Evolutionary conservation across 2,113 vertebrate species (phyloP).

Genomic region (Onychostruthus taczanowskii): DNA sequence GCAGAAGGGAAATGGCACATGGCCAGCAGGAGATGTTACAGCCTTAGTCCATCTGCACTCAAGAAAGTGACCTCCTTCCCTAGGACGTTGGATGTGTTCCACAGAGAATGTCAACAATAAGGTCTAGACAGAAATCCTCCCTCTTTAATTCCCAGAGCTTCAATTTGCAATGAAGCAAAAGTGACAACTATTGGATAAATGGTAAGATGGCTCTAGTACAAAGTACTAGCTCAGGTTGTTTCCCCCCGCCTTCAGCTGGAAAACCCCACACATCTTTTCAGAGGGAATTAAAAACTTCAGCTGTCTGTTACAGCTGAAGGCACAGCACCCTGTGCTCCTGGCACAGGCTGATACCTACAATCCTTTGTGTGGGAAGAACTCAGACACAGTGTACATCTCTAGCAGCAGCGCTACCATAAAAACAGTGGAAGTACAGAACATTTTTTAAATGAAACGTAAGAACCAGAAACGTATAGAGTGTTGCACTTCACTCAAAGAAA

Average conservation of each 20-base stretch:
- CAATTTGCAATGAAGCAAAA: slow-evolving; percentile 10
- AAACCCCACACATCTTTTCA: neutral
- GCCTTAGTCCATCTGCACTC: slow-evolving; percentile 14
- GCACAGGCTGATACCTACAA: neutral
- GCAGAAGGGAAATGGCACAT: neutral
- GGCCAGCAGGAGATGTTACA: neutral
- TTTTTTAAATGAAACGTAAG: neutral
- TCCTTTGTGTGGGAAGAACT: neutral
- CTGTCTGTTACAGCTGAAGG: neutral
- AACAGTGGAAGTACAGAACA: neutral
- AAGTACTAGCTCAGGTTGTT: neutral
- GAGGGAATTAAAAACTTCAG: neutral
- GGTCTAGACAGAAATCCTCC: slow-evolving; percentile 33
- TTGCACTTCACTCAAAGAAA: neutral
- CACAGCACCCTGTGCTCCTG: neutral
- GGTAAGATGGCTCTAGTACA: neutral
- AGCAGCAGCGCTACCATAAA: neutral
- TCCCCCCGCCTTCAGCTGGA: neutral
- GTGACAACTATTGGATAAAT: neutral
- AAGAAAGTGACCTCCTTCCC: slow-evolving; percentile 19
- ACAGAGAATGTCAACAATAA: slow-evolving; percentile 20
- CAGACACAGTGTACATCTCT: neutral
- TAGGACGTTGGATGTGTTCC: neutral
- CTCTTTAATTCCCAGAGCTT: slow-evolving; percentile 23
- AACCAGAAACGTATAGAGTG: neutral